Percentiles rank a stretch among this genome's conserved stretches.
These are phyloP conservation scores for Abramis brama DNA, from an alignment of 2,113 vertebrate species.

Conservation along the genomic window DNA sequence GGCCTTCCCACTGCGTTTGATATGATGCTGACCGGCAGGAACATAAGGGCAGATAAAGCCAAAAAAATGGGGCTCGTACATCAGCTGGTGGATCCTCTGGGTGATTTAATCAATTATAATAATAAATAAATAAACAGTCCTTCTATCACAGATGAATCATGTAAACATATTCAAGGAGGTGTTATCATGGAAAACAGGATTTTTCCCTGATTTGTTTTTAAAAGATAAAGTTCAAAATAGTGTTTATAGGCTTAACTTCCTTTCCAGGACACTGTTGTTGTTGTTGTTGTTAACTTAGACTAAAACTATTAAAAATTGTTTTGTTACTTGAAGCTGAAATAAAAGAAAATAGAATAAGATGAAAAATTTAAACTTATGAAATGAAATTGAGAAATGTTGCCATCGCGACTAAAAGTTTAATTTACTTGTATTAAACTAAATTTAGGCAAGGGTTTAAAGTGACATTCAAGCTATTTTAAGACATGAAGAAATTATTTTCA, in stretches of 20 bases:
- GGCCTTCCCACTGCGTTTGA: constrained; percentile 84
- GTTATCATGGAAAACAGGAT: neutral
- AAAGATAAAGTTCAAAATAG: neutral
- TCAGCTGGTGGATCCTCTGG: constrained; percentile 86
- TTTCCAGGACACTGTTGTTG: too few relatives aligned
- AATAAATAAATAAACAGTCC: neutral
- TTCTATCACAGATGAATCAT: neutral
- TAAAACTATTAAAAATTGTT: too few relatives aligned
- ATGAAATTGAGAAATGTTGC: too few relatives aligned
- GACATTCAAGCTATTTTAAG: too few relatives aligned
- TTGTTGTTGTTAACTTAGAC: too few relatives aligned
- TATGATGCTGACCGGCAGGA: constrained; percentile 89
- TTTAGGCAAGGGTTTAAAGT: too few relatives aligned
- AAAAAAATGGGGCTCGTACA: constrained; percentile 87
- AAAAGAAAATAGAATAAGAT: too few relatives aligned
- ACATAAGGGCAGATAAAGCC: constrained; percentile 83
- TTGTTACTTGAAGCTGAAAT: too few relatives aligned
- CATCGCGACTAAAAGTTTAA: too few relatives aligned
- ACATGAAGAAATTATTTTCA: too few relatives aligned
- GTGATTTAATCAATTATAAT: constrained; percentile 68
- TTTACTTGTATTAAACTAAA: too few relatives aligned
- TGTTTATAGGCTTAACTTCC: neutral
- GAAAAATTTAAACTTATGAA: too few relatives aligned
- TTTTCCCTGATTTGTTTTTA: neutral
- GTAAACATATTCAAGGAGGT: neutral